phyloP scores from a whole-genome alignment of 2,888 invertebrate species.

The Trissoscelio sp. region DNA sequence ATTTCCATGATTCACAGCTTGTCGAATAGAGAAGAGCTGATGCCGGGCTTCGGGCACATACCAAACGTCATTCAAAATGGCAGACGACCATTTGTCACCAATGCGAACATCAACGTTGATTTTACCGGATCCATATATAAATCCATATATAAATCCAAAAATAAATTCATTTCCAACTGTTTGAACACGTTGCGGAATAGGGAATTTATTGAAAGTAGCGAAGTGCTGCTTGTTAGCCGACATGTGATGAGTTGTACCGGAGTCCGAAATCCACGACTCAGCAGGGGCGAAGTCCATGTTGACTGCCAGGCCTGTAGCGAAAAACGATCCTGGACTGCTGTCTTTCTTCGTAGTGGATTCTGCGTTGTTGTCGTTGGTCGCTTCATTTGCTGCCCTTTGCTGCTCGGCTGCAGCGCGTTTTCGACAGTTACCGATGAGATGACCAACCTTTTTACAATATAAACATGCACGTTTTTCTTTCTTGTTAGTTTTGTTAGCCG shows the following conservation, averaged over 20 bases:
- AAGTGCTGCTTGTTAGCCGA: slow-evolving; percentile 59
- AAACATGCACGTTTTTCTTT: slow-evolving; percentile 58
- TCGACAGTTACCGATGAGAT: too few species aligned
- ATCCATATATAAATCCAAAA: too few species aligned
- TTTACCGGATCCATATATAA: slow-evolving; percentile 41
- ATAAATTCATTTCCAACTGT: slow-evolving; percentile 61
- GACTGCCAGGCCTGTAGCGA: slow-evolving; percentile 53
- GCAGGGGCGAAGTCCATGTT: slow-evolving; percentile 50
- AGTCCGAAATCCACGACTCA: slow-evolving; percentile 69
- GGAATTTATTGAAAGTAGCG: slow-evolving; percentile 50
- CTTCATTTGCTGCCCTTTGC: too few species aligned
- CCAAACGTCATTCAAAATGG: slow-evolving; percentile 62
- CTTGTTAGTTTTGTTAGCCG: not conserved
- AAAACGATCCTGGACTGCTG: slow-evolving; percentile 52
- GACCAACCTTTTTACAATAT: too few species aligned
- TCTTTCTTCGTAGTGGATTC: not conserved
- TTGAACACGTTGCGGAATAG: slow-evolving; percentile 49
- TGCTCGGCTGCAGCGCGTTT: not conserved
- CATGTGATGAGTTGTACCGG: slow-evolving; percentile 58
- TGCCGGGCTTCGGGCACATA: slow-evolving; percentile 51
- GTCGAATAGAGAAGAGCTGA: slow-evolving; percentile 69
- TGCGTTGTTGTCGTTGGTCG: not conserved
- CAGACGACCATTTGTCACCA: slow-evolving; percentile 27
- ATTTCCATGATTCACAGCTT: slow-evolving; percentile 66
- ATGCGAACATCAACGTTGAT: slow-evolving; percentile 12